Base-by-base conservation (phyloP, 2,888 invertebrate genomes). In the Lasioglossum vierecki region DNA sequence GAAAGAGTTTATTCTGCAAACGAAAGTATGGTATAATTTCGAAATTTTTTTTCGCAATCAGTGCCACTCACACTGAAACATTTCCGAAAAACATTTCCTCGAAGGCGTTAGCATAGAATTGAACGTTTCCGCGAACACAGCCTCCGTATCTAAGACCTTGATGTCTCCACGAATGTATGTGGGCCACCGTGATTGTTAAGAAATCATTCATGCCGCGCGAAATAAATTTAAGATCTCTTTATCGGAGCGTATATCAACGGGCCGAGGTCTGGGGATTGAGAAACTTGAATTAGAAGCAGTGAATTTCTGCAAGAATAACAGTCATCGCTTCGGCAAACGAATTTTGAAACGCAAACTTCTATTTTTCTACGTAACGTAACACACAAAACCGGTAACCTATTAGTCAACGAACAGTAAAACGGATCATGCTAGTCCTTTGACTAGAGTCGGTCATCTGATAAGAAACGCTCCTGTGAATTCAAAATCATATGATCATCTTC, bases 231-330 rank as follows among this genome's bases (percentile, higher is more conserved):
- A 79, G 84, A 82, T 78, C 73, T 74, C 18, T 74, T 84, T 78
- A 78, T 80, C 85, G 60, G 35, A 63, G 41, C 44, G 71, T 30
- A 30, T 18, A 57, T n/a, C 30, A 41, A 41, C 26, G 13, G 15
- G 18, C 26, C 78, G 15, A 74, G 41, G 4, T 30, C 63, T n/a
- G 35, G 44, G 22, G 68, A 81, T 89, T 89, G 60, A 35, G 88
- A 89, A 88, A 89, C 68, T 78, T 44, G 80, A 85, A 75, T 85
- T 85, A 85, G 76, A 46, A 70, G 79, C 77, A 77, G 76, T 72
- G 79, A 49, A 49, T 68, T 79, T 78, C 74, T 71, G 76, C 63
- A 73, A 60, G 11, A 71, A 35, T 18, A 35, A 60, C 30, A 39
- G 22, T 49, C 60, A 13, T 15, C 15, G 0, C 60, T 11, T 6